A percentile compares a stretch with the other conserved stretches of the same genome.
Conservation (phyloP, 1,140 invertebrate species). For the Amphibalanus amphitrite region DNA sequence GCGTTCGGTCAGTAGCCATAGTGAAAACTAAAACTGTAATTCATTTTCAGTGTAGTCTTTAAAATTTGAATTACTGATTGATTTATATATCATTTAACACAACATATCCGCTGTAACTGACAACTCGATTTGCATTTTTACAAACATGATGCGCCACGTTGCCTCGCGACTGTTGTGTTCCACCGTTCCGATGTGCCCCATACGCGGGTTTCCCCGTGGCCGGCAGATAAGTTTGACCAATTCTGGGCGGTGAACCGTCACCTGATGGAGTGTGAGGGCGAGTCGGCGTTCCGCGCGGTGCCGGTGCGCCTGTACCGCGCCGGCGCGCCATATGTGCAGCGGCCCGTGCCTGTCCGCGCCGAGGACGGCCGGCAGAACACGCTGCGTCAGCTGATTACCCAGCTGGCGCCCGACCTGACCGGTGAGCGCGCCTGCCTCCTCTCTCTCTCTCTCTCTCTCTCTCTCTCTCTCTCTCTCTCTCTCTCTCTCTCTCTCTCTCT, state of each 20-base stretch:
- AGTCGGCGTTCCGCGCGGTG: constrained; percentile 74
- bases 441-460: too few relatives aligned
- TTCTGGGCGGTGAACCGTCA: constrained; percentile 94
- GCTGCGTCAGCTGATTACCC: constrained; percentile 46
- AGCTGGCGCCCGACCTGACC: constrained; percentile 43
- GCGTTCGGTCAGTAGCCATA: constrained; percentile 53
- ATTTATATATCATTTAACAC: constrained; percentile 18
- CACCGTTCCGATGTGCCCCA: too few relatives aligned
- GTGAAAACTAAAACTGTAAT: too few relatives aligned
- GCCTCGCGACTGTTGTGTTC: too few relatives aligned
- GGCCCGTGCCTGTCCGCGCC: constrained; percentile 52
- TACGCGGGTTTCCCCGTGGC: background rate
- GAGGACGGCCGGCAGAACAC: constrained; percentile 55
- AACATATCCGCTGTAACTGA: too few relatives aligned
- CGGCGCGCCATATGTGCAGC: constrained; percentile 36
- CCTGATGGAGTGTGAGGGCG: constrained; percentile 60
- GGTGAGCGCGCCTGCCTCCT: constrained; percentile 22
- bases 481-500: too few relatives aligned
- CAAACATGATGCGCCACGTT: too few relatives aligned
- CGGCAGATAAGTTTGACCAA: constrained; percentile 88
- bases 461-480: too few relatives aligned
- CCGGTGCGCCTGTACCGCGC: constrained; percentile 65
- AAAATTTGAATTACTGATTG: constrained; percentile 6
- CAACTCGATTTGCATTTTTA: too few relatives aligned
- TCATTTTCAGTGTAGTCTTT: too few relatives aligned